These are phyloP conservation scores for Pycnonotus jocosus DNA, from an alignment of 2,113 vertebrate genomes.

Conservation along the genomic window DNA sequence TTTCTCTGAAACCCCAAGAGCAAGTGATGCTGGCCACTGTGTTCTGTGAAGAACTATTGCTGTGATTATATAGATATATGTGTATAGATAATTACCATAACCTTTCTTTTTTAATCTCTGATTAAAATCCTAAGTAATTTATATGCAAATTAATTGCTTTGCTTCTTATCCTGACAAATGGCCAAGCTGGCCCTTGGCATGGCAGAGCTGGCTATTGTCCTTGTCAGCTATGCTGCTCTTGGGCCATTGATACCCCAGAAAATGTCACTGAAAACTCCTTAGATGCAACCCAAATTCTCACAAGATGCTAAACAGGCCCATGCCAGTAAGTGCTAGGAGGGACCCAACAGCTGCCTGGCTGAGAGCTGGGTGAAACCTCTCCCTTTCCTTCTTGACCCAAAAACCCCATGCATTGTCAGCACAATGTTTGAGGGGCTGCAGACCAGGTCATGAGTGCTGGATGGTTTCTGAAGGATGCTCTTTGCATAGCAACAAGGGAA, in stretches of 20 bases:
- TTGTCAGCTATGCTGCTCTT: not conserved
- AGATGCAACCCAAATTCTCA: not conserved
- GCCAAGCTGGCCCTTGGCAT: not conserved
- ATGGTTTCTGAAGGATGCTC: not conserved
- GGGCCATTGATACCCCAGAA: rapidly evolving
- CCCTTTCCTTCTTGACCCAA: not conserved
- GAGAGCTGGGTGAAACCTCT: not conserved
- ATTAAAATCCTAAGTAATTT: constrained; percentile 21
- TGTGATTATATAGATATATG: not conserved
- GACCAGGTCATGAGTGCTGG: rapidly evolving
- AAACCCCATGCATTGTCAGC: not conserved
- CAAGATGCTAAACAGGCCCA: not conserved
- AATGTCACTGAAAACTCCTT: not conserved
- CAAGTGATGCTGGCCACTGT: not conserved
- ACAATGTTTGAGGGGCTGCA: not conserved
- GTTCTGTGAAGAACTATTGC: not conserved
- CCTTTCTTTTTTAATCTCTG: constrained; percentile 13
- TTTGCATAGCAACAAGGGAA: not conserved
- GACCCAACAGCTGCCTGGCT: rapidly evolving
- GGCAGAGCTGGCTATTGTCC: not conserved
- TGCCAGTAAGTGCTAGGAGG: rapidly evolving
- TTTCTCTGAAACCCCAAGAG: not conserved
- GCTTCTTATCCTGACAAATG: not conserved
- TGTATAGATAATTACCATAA: not conserved
- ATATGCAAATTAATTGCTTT: not conserved